A percentile compares a stretch with the other conserved stretches of the same genome.
phyloP scores from a whole-genome alignment of 2,797 vertebrate species.

The Gallirallus australis region DNA sequence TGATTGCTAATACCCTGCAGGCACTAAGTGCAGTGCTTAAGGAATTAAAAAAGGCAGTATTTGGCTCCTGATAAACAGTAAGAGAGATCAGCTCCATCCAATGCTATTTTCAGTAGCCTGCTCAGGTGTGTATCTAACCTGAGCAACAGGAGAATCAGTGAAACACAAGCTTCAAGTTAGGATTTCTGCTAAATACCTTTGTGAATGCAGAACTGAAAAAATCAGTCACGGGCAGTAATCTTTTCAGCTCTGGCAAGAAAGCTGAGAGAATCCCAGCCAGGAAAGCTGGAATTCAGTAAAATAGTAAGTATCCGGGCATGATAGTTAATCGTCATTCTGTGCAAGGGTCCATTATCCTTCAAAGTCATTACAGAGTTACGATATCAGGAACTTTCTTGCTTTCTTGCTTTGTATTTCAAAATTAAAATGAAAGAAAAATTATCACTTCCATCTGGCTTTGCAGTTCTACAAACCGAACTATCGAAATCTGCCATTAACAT shows the following conservation, averaged over 20 bases:
- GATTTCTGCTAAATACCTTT: not conserved
- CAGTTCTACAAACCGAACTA: constrained; percentile 47
- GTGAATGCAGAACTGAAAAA: not conserved
- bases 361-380: constrained; percentile 29
- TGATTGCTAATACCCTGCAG: not conserved
- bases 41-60: not conserved
- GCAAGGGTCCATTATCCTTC: constrained; percentile 51
- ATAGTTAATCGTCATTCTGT: not conserved
- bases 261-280: not conserved
- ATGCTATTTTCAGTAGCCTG: not conserved
- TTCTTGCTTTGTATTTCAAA: constrained; percentile 58
- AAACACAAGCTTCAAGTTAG: not conserved
- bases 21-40: not conserved
- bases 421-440: constrained; percentile 61
- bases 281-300: constrained; percentile 24
- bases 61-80: not conserved
- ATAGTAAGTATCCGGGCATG: not conserved
- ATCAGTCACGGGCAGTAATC: not conserved
- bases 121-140: not conserved
- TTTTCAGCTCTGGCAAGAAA: not conserved
- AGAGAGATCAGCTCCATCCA: not conserved
- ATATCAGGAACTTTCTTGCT: constrained; percentile 37
- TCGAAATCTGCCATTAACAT: constrained; percentile 53
- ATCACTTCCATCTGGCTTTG: constrained; percentile 57
- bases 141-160: not conserved